Percentiles rank a stretch among this genome's conserved stretches.
These are phyloP conservation scores for Manis crassicaudata DNA, from an alignment of 2,797 vertebrate species.

Conservation along the genomic window DNA sequence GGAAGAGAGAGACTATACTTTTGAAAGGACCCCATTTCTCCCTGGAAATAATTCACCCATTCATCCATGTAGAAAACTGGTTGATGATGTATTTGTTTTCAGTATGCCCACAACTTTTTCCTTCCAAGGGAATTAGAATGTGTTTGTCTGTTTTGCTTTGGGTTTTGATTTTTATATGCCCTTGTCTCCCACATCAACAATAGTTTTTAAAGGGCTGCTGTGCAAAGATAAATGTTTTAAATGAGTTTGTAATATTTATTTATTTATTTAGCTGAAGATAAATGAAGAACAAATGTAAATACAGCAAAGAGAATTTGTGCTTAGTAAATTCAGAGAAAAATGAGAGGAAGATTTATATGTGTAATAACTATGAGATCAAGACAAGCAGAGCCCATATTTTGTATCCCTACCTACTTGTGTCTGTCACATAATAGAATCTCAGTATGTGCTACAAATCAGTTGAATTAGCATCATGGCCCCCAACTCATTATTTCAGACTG, in stretches of 20 bases:
- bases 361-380: neutral
- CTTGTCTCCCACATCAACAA: neutral
- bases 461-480: neutral
- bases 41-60: neutral
- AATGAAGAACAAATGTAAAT: neutral
- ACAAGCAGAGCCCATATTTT: neutral
- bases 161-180: neutral
- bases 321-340: constrained; percentile 18
- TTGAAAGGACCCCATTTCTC: neutral
- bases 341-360: neutral
- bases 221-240: constrained; percentile 36
- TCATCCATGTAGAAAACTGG: neutral
- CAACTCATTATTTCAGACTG: neutral
- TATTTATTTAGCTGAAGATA: neutral
- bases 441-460: neutral
- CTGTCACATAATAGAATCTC: neutral
- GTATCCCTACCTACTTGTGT: neutral
- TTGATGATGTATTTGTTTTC: neutral
- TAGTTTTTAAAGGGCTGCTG: neutral
- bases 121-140: neutral
- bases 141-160: neutral
- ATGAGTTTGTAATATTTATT: neutral
- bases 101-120: neutral
- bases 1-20: neutral
- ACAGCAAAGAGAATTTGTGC: neutral